Evolutionary conservation across 2,797 vertebrate species (phyloP).

Genomic region (Carcharodon carcharias): DNA sequence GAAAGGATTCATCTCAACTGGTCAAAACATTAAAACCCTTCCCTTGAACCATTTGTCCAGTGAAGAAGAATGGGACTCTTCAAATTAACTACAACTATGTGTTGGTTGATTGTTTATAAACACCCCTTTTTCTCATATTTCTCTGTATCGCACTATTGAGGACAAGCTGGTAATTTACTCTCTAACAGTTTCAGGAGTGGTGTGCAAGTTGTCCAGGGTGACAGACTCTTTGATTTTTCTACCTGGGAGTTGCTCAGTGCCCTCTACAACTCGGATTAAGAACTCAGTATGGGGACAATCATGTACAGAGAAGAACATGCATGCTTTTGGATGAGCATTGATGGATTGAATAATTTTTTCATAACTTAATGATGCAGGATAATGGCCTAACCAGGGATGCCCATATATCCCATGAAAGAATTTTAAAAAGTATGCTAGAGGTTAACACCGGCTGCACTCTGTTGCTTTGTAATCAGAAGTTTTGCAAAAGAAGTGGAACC

Average conservation of each 20-base stretch:
- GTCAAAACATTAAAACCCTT: background rate
- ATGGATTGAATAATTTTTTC: background rate
- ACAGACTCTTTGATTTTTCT: too few relatives aligned
- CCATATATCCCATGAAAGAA: too few relatives aligned
- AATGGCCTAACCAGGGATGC: too few relatives aligned
- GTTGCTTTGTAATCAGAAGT: background rate
- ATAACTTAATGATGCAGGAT: background rate
- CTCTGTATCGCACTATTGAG: background rate
- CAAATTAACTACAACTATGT: too few relatives aligned
- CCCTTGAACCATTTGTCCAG: background rate
- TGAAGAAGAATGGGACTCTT: background rate
- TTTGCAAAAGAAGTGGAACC: background rate
- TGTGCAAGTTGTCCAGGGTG: too few relatives aligned
- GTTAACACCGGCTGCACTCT: background rate
- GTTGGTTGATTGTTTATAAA: too few relatives aligned
- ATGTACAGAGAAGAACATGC: background rate
- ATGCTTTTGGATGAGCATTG: background rate
- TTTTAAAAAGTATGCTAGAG: background rate
- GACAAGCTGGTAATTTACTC: too few relatives aligned
- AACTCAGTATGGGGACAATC: background rate
- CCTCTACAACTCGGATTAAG: background rate
- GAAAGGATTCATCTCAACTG: background rate
- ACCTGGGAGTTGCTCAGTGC: background rate
- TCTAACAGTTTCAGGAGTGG: too few relatives aligned
- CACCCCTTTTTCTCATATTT: background rate